phyloP scores from a whole-genome alignment of 2,797 vertebrate species.

The Parauchenoglanis ngamensis region DNA sequence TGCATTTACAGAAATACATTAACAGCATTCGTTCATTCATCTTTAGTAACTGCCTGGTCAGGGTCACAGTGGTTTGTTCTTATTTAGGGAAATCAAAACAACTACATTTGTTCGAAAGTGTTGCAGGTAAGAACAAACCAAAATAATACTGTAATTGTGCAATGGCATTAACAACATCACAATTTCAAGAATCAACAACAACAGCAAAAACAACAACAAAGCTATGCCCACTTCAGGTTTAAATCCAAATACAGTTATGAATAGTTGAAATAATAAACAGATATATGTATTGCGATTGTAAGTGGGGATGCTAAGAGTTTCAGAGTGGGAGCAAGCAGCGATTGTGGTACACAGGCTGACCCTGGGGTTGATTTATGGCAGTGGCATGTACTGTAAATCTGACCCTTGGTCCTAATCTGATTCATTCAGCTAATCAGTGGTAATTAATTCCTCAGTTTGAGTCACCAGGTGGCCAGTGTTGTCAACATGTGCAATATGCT shows the following conservation, averaged over 20 bases:
- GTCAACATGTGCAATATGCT: neutral
- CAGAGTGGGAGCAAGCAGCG: neutral
- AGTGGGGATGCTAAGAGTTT: neutral
- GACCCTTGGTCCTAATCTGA: neutral
- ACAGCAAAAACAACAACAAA: neutral
- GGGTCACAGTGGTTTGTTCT: neutral
- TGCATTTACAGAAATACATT: neutral
- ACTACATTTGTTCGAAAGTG: neutral
- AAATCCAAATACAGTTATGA: neutral
- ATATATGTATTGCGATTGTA: neutral
- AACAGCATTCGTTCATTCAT: neutral
- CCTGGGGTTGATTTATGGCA: neutral
- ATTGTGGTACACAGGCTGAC: neutral
- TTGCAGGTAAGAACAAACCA: neutral
- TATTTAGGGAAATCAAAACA: neutral
- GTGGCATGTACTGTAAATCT: neutral
- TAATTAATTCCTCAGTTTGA: conserved; percentile 17
- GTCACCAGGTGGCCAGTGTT: neutral
- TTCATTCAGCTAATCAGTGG: neutral
- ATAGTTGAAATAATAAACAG: neutral
- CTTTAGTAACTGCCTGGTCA: neutral
- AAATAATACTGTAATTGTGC: neutral
- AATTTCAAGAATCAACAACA: neutral
- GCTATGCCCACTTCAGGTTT: neutral
- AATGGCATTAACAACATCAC: neutral